Evolutionary conservation across 2,113 vertebrate genomes (phyloP), one percentile per base, ranked within the genome.

Genomic region (Isurus oxyrinchus): DNA sequence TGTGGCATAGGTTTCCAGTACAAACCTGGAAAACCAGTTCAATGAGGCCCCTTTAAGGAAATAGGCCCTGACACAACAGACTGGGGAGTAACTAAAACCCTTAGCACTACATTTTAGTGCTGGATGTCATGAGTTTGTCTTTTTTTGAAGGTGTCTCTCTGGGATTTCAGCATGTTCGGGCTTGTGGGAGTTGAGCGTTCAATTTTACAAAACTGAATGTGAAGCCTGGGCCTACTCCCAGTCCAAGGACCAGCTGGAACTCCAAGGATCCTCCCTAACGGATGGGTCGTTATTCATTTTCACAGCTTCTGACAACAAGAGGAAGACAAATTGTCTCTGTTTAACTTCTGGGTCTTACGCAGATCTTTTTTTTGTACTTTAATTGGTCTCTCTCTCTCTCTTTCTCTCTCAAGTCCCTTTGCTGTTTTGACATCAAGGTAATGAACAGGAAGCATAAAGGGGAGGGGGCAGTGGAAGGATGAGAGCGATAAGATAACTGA

Each of bases 241-340:
- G 88, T 35, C 19, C 87, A 87, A 23, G 35, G 53, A 88, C 97
- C 98, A 98, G 98, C 98, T 98, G 98, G 97, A 96, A 96, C 96
- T 35, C 55, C 96, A 86, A 96, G 97, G 96, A 96, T 96, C 96
- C 96, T 97, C 95, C 96, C 97, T 96, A 66, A 53, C 66, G 63
- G 94, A 66, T 76, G 31, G 25, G 6, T 21, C n/a, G 14, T 69
- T 40, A 40, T 90, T 31, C 53, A 14, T 53, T 49, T 67, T n/a
- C 61, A 40, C 8, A 63, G 90, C 10, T 79, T 8, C 49, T 55
- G 59, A 66, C 97, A 94, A 53, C 97, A 66, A 35, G 35, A 10
- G 61, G 14, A 44, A 40, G 59, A 66, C 5, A 66, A 66, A 94
- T 96, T 55, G 59, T 90, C 88, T 53, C 95, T 97, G 87, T 91